Evolutionary conservation across 2,888 invertebrate species (phyloP), one percentile per base, ranked within the genome.

Genomic region (Heliconius charithonia): DNA sequence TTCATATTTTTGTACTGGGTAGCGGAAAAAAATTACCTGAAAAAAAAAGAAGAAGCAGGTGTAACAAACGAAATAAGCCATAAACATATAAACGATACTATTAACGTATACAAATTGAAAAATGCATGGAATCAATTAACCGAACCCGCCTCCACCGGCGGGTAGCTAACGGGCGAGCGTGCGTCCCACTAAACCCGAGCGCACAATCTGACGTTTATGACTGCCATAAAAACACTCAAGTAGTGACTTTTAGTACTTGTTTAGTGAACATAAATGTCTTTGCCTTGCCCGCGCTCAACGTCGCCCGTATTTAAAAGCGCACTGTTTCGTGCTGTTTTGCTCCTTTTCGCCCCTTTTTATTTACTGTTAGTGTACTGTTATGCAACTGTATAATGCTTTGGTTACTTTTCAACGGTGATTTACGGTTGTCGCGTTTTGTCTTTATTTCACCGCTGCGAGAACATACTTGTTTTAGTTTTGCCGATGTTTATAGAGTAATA

Each of bases 181-280:
- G 85, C 86, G 87, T 87, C 89, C 89, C 90, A 89, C 90, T 92
- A 91, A 92, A 89, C 91, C 91, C 91, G 88, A 10, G 92, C 92
- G 93, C 91, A 91, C 95, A 95, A 95, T 95, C 95, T 94, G 95
- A 95, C 95, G 92, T 95, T 95, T 95, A 95, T 94, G 95, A 95
- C 92, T 91, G 94, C 94, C 93, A 95, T 95, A 95, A 95, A 95
- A 95, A 95, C 95, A 94, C 94, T 95, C 95, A 95, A 95, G 94
- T 91, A 95, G 94, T 94, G 95, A 95, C 95, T 95, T 95, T 95
- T 95, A 95, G 95, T 95, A 95, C 95, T 95, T 95, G 95, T 95
- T 95, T 95, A 95, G 95, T 94, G 95, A 94, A 95, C 95, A 95
- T 95, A 95, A 95, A 95, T 95, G 95, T 95, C 95, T 95, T 94